Conservation (phyloP, 2,113 vertebrate species). For the Corythoichthys intestinalis region DNA sequence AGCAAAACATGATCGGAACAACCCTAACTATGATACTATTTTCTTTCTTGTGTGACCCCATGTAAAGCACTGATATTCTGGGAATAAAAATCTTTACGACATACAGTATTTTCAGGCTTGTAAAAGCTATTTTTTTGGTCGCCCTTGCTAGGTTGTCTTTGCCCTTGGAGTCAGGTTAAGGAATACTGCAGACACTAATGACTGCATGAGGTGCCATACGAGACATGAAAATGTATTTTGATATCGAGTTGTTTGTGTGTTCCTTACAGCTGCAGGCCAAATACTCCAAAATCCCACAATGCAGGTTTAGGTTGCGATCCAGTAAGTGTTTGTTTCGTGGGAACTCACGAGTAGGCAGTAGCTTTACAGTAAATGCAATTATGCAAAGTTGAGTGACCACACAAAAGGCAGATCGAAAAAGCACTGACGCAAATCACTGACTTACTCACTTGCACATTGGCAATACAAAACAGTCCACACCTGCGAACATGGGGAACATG, state of each 20-base stretch:
- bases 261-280: constrained; percentile 15
- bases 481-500: constrained; percentile 34
- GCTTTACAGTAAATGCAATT: constrained; percentile 70
- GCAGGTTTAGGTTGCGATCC: constrained; percentile 48
- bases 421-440: constrained; percentile 53
- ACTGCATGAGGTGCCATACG: neutral
- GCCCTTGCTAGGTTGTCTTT: neutral
- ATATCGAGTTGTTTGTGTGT: constrained; percentile 18
- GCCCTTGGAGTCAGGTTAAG: neutral
- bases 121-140: neutral
- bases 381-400: constrained; percentile 61
- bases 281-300: constrained; percentile 41
- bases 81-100: neutral
- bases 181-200: constrained; percentile 3
- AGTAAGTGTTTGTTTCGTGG: constrained; percentile 63
- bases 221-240: neutral
- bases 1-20: too few relatives aligned
- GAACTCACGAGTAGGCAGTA: constrained; percentile 59
- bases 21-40: neutral
- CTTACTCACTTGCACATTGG: constrained; percentile 48
- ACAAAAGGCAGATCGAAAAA: constrained; percentile 46
- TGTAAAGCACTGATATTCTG: neutral
- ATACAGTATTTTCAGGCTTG: neutral
- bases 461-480: constrained; percentile 48
- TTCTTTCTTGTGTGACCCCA: neutral